These are phyloP conservation scores for Corythaixoides concolor DNA, from an alignment of 2,113 vertebrate genomes.

Conservation along the genomic window DNA sequence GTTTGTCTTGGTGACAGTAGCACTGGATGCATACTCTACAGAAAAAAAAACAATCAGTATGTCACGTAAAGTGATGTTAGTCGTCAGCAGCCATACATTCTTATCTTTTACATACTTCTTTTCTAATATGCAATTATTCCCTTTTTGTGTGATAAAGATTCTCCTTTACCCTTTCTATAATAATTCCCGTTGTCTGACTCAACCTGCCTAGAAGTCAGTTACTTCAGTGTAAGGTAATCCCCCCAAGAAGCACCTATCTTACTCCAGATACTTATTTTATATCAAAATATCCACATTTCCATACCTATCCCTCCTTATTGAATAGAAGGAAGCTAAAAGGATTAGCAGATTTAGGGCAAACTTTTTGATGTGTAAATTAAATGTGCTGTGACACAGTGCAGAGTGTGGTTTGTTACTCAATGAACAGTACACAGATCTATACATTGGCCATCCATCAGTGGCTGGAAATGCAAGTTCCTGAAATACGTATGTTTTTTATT, in stretches of 20 bases:
- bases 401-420: not conserved
- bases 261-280: not conserved
- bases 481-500: not conserved
- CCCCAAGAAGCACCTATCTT: not conserved
- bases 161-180: not conserved
- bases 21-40: not conserved
- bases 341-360: not conserved
- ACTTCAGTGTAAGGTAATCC: not conserved
- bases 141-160: not conserved
- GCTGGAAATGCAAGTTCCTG: not conserved
- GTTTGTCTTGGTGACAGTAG: not conserved
- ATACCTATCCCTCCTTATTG: not conserved
- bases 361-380: not conserved
- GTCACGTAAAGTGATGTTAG: not conserved
- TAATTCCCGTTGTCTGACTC: not conserved
- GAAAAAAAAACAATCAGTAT: not conserved
- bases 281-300: not conserved
- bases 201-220: not conserved
- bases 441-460: not conserved
- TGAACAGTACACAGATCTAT: not conserved
- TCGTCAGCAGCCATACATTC: not conserved
- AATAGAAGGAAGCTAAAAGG: not conserved
- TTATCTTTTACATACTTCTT: not conserved
- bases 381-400: not conserved
- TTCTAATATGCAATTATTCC: not conserved